These are phyloP conservation scores for Macrosteles quadrilineatus DNA, from an alignment of 1,140 invertebrate species.

Conservation along the genomic window DNA sequence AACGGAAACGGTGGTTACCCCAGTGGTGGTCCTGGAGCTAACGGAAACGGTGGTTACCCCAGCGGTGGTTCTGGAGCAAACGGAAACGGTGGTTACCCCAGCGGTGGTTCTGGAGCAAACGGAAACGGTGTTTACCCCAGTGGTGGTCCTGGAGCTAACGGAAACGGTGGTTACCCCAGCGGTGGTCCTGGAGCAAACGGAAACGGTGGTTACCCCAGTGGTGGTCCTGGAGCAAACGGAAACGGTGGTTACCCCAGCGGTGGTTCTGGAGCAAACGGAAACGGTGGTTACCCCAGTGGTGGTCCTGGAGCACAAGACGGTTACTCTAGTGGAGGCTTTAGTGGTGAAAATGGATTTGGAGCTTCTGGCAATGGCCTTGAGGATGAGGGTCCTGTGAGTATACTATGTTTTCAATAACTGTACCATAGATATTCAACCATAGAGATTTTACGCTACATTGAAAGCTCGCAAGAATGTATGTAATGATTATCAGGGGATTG, in stretches of 20 bases:
- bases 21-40: neutral
- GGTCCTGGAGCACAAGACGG: neutral
- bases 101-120: neutral
- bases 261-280: conserved; percentile 42
- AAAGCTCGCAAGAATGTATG: no score
- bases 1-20: no score
- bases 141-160: neutral
- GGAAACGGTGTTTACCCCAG: conserved; percentile 15
- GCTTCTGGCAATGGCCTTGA: neutral
- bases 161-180: neutral
- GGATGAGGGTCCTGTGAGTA: conserved; percentile 29
- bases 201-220: no score
- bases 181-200: conserved; percentile 3
- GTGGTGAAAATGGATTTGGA: neutral
- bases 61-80: conserved; percentile 35
- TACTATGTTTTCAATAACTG: neutral
- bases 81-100: conserved; percentile 26
- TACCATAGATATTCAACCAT: neutral
- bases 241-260: conserved; percentile 49
- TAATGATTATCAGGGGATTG: no score
- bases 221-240: no score
- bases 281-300: conserved; percentile 35
- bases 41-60: conserved; percentile 36
- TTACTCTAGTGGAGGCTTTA: neutral
- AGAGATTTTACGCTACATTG: no score